Evolutionary conservation across 2,113 vertebrate genomes (phyloP).

Genomic region (Polypterus bichir): DNA sequence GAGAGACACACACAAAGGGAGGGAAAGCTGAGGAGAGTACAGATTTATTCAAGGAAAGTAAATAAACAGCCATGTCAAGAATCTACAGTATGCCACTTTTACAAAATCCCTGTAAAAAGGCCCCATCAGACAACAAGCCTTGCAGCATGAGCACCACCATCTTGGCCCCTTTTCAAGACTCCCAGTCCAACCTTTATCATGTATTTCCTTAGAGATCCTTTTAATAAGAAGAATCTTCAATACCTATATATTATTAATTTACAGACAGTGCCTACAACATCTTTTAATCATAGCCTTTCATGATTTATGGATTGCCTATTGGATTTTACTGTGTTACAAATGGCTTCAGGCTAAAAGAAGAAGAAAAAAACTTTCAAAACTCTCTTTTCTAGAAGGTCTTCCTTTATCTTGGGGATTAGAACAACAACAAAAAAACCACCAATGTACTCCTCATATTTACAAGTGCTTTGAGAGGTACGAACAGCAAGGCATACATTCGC

Average conservation of each 20-base stretch:
- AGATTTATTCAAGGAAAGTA: too few species aligned
- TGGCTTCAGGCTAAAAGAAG: slow-evolving; percentile 2
- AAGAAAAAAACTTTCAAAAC: not conserved
- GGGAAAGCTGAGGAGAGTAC: too few species aligned
- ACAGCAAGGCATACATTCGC: not conserved
- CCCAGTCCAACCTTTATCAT: not conserved
- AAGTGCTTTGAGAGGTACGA: not conserved
- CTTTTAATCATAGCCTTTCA: slow-evolving; percentile 11
- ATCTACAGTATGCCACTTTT: too few species aligned
- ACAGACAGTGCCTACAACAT: slow-evolving; percentile 6
- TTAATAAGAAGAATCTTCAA: slow-evolving; percentile 6
- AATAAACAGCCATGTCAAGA: too few species aligned
- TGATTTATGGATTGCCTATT: slow-evolving; percentile 10
- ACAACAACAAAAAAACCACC: too few species aligned
- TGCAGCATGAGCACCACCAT: not conserved
- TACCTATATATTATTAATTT: slow-evolving; percentile 10
- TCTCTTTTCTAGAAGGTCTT: slow-evolving; percentile 3
- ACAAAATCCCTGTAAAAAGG: too few species aligned
- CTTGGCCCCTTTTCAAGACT: not conserved
- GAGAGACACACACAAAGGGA: too few species aligned
- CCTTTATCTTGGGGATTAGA: not conserved
- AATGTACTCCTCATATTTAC: not conserved
- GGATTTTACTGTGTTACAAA: slow-evolving; percentile 6
- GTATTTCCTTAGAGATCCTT: not conserved
- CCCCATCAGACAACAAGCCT: too few species aligned